Evolutionary conservation across 2,888 invertebrate species (phyloP), one percentile per base, ranked within the genome.

Genomic region (Eudemis profundana): DNA sequence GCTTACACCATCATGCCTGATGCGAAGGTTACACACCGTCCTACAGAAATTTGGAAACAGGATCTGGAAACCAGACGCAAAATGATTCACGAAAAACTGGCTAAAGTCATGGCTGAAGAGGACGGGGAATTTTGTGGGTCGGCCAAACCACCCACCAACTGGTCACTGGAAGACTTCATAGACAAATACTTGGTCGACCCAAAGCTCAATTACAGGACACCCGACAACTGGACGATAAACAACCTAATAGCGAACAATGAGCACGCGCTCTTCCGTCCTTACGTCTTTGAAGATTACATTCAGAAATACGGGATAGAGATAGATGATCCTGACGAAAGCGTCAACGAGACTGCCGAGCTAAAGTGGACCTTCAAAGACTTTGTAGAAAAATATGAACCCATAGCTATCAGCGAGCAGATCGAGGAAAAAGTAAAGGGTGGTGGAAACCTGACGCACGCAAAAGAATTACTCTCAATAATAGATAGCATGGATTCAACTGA

Each of bases 321-420:
- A 21, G 21, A 53, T 38, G 38, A 21, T n/a, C n/a, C n/a, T n/a
- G n/a, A n/a, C n/a, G n/a, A n/a, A n/a, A n/a, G n/a, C n/a, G n/a
- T n/a, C n/a, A n/a, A n/a, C n/a, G n/a, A n/a, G n/a, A n/a, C n/a
- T n/a, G n/a, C n/a, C n/a, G n/a, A n/a, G n/a, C n/a, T n/a, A n/a
- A n/a, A n/a, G n/a, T 54, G n/a, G 42, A 17, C 12, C 7, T 42
- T 54, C 7, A 54, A 27, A 54, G 42, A 54, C 14, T 54, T 54
- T 17, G 7, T 42, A 42, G 15, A 54, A 15, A 42, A 54, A 54
- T 42, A 54, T 42, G 42, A 42, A 4, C 40, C 42, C 1, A 42
- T 3, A 5, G 54, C 15, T 0, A 27, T 54, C 4, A 42, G 27
- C 27, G 17, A 54, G n/a, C 4, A 27, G 17, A 23, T 40, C 1